Conservation (phyloP, 2,797 vertebrate genomes). For the Jordanella pulchra region DNA sequence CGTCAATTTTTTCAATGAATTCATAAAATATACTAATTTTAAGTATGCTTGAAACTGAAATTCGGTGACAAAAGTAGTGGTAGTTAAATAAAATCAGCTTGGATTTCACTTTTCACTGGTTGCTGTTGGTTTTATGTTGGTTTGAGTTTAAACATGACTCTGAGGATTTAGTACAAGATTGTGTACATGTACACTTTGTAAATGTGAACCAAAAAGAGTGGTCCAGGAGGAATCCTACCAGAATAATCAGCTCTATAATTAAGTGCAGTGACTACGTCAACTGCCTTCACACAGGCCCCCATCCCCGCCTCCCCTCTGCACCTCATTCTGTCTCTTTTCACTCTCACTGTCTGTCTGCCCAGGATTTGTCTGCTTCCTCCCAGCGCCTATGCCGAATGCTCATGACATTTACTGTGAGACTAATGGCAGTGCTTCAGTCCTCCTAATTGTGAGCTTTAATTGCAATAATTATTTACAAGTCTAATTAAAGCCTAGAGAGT, state of each 20-base stretch:
- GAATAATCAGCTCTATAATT: conserved; percentile 77
- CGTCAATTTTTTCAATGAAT: background rate
- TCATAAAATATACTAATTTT: no score
- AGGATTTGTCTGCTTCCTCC: conserved; percentile 68
- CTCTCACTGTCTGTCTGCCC: conserved; percentile 62
- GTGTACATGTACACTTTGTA: conserved; percentile 25
- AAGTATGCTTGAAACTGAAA: background rate
- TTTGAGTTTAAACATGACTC: background rate
- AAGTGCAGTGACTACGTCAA: conserved; percentile 69
- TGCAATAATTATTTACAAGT: conserved; percentile 88
- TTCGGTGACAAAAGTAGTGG: background rate
- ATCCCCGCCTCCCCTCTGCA: conserved; percentile 7
- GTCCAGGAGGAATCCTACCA: conserved; percentile 62
- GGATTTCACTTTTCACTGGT: background rate
- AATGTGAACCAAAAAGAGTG: conserved; percentile 51
- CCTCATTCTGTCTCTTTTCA: conserved; percentile 53
- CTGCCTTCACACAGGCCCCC: conserved; percentile 48
- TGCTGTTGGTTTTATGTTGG: background rate
- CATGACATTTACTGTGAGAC: conserved; percentile 79
- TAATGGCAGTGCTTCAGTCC: conserved; percentile 78
- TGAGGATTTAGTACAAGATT: background rate
- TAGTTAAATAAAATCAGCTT: background rate
- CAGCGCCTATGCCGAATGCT: conserved; percentile 69
- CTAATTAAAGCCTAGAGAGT: conserved; percentile 83
- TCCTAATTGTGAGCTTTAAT: conserved; percentile 86